A percentile compares a stretch with the other conserved stretches of the same genome.
Conservation (phyloP, 1,140 invertebrate species). For the Heliconius hewitsoni region DNA sequence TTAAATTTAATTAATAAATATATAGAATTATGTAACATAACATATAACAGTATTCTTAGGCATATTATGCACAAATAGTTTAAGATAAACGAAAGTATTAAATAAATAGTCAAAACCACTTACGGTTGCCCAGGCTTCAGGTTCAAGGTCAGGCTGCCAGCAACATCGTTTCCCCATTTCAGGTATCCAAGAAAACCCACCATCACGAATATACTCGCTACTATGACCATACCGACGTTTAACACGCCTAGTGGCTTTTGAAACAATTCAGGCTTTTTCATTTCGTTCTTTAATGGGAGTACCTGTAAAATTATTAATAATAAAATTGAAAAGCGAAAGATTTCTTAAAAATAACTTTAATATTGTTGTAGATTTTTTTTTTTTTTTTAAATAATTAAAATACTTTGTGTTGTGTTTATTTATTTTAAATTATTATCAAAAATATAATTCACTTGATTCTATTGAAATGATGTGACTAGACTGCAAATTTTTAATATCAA, state of each 20-base stretch:
- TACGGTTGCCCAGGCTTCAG: constrained; percentile 83
- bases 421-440: no score
- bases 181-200: constrained; percentile 93
- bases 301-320: constrained; percentile 82
- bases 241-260: constrained; percentile 89
- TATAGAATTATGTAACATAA: no score
- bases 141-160: constrained; percentile 89
- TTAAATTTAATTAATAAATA: no score
- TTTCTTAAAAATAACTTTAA: no score
- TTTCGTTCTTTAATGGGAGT: constrained; percentile 94
- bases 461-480: no score
- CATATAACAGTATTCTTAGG: no score
- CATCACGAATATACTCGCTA: constrained; percentile 87
- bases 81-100: no score
- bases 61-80: no score
- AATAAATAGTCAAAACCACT: constrained; percentile 55
- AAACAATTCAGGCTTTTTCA: constrained; percentile 90
- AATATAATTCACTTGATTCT: no score
- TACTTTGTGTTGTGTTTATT: no score
- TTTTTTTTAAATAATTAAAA: background rate
- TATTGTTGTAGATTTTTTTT: background rate
- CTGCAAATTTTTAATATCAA: no score
- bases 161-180: constrained; percentile 87
- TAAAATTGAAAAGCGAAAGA: no score
- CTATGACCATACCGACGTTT: constrained; percentile 91